Evolutionary conservation across 2,888 invertebrate genomes (phyloP).

Genomic region (Patella caerulea): DNA sequence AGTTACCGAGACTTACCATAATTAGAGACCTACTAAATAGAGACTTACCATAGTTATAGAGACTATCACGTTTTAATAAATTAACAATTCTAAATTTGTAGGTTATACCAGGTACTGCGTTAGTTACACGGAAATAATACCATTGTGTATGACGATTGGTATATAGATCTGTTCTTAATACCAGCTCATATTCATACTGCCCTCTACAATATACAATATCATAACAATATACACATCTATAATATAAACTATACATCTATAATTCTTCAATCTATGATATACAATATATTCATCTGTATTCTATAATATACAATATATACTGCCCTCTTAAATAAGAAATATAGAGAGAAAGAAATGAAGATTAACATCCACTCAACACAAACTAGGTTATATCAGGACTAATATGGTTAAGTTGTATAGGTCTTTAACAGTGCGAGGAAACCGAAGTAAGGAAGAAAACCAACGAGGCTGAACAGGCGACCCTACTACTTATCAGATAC

Average conservation of each 20-base stretch:
- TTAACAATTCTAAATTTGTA: slow-evolving; percentile 70
- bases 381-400: no score
- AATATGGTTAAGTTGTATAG: no score
- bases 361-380: no score
- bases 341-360: no score
- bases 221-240: background rate
- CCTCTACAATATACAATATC: slow-evolving; percentile 57
- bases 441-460: no score
- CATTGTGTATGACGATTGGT: slow-evolving; percentile 71
- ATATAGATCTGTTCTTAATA: slow-evolving; percentile 70
- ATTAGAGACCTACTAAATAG: no score
- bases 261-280: background rate
- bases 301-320: background rate
- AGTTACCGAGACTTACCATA: no score
- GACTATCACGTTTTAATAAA: slow-evolving; percentile 67
- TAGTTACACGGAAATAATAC: slow-evolving; percentile 70
- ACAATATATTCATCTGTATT: no score
- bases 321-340: no score
- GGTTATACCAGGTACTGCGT: slow-evolving; percentile 62
- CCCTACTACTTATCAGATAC: no score
- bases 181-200: slow-evolving; percentile 71
- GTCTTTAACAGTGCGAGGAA: no score
- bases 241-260: background rate
- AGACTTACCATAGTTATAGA: slow-evolving; percentile 68
- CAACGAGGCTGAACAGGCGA: no score